These are phyloP conservation scores for Coptodon rendalli DNA, from an alignment of 2,113 vertebrate species.

Conservation along the genomic window DNA sequence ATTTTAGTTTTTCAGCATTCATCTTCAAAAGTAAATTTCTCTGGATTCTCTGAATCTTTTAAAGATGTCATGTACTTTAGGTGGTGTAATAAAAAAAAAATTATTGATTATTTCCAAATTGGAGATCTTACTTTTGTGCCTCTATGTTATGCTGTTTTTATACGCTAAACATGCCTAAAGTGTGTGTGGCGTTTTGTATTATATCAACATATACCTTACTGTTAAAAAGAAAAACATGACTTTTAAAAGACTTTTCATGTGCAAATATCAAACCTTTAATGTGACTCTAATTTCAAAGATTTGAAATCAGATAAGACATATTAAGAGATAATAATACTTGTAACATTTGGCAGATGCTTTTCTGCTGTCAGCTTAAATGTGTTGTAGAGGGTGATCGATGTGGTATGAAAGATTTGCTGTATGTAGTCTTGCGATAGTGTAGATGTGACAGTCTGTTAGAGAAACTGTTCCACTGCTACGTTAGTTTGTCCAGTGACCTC, in stretches of 20 bases:
- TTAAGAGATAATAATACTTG: neutral
- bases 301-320: neutral
- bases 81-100: neutral
- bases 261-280: neutral
- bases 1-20: neutral
- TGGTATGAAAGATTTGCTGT: neutral
- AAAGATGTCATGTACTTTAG: neutral
- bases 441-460: neutral
- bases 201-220: neutral
- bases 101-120: neutral
- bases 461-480: neutral
- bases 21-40: neutral
- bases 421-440: neutral
- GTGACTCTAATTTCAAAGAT: neutral
- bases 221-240: neutral
- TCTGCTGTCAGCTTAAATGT: neutral
- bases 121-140: neutral
- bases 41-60: neutral
- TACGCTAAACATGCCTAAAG: neutral
- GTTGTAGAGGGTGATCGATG: neutral
- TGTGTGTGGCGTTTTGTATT: neutral
- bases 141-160: neutral
- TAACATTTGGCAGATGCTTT: fast-evolving
- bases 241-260: neutral
- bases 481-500: neutral